phyloP scores from a whole-genome alignment of 2,888 invertebrate species.

The Microchrysa polita region DNA sequence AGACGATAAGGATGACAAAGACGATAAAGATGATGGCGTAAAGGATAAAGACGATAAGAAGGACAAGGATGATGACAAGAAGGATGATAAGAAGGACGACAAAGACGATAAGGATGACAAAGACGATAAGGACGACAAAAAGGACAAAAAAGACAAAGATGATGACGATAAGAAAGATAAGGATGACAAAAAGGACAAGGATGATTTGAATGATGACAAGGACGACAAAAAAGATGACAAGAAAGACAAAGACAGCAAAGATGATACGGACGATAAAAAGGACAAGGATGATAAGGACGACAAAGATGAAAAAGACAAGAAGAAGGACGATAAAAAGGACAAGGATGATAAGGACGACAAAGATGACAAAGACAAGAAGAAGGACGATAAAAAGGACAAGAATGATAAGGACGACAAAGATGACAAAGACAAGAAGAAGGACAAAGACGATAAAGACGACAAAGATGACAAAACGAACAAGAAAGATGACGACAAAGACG shows the following conservation, averaged over 20 bases:
- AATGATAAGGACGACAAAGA: constrained; percentile 46
- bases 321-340: not conserved
- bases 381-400: not conserved
- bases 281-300: constrained; percentile 13
- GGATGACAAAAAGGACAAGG: not conserved
- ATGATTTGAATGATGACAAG: constrained; percentile 14
- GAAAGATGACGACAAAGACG: constrained; percentile 14
- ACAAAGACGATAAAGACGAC: constrained; percentile 17
- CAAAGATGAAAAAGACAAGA: constrained; percentile 11
- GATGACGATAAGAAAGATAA: constrained; percentile 18
- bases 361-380: constrained; percentile 17
- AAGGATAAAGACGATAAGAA: too few relatives aligned
- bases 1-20: constrained; percentile 5
- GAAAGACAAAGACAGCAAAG: constrained; percentile 21
- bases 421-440: constrained; percentile 19
- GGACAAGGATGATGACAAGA: constrained; percentile 53
- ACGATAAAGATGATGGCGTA: constrained; percentile 9
- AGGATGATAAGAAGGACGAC: constrained; percentile 22
- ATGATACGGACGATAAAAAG: constrained; percentile 6
- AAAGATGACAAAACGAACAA: constrained; percentile 13
- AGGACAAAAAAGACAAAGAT: constrained; percentile 30
- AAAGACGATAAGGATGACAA: constrained; percentile 23
- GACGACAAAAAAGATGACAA: constrained; percentile 20
- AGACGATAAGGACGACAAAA: constrained; percentile 20
- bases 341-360: constrained; percentile 15